A percentile compares a stretch with the other conserved stretches of the same genome.
Evolutionary conservation across 2,888 invertebrate species (phyloP).

Genomic region (Acrocyrtus sp.): DNA sequence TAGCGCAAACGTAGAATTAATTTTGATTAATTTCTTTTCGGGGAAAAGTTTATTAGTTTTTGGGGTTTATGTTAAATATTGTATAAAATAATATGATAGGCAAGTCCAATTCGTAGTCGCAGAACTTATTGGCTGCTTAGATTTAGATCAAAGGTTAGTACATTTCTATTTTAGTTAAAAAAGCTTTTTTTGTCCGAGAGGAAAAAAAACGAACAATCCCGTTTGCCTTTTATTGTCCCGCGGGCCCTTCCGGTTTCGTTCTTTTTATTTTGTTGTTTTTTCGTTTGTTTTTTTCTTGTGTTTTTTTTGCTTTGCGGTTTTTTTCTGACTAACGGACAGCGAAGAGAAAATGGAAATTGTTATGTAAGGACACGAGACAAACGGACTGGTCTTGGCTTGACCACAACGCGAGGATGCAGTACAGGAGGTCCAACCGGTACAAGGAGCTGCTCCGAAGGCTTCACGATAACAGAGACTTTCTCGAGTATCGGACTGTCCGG

Average conservation of each 20-base stretch:
- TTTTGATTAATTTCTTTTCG: too few relatives aligned
- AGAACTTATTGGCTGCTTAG: conserved; percentile 51
- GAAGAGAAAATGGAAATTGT: too few relatives aligned
- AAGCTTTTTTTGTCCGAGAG: background rate
- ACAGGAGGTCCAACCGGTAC: conserved; percentile 69
- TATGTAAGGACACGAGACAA: conserved; percentile 73
- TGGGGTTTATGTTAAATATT: too few relatives aligned
- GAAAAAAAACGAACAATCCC: background rate
- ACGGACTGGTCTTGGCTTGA: conserved; percentile 91
- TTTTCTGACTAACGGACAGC: too few relatives aligned
- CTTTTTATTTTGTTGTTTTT: conserved; percentile 3
- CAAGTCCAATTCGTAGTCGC: conserved; percentile 49
- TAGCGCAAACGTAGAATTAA: too few relatives aligned
- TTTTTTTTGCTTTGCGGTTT: background rate
- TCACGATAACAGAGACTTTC: background rate
- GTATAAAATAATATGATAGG: too few relatives aligned
- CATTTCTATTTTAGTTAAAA: background rate
- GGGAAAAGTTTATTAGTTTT: too few relatives aligned
- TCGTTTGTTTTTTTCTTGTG: background rate
- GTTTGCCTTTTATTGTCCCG: background rate
- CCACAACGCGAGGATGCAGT: conserved; percentile 81
- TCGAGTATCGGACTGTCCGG: background rate
- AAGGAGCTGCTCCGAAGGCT: conserved; percentile 40
- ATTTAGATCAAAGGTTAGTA: conserved; percentile 51
- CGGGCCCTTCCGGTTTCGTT: too few relatives aligned